A percentile compares a stretch with the other conserved stretches of the same genome.
Conservation (phyloP, 2,113 vertebrate genomes). For the Nannobrachium achirus region DNA sequence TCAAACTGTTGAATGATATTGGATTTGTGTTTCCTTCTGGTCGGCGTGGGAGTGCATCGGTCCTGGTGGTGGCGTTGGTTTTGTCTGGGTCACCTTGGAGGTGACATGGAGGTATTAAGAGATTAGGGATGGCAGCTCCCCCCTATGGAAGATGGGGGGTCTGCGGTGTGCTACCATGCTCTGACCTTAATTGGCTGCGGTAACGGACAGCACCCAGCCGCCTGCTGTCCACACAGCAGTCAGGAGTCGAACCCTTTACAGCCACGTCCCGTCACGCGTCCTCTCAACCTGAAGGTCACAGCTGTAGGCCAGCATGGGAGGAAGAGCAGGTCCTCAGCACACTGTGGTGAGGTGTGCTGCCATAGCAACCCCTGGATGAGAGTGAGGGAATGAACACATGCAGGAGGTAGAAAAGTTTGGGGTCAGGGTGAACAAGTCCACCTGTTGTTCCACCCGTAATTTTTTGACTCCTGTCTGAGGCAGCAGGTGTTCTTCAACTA, state of each 20-base stretch:
- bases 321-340: constrained; percentile 32
- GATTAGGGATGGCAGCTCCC: constrained; percentile 70
- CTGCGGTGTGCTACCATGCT: constrained; percentile 49
- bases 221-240: constrained; percentile 43
- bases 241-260: constrained; percentile 59
- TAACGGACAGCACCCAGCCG: constrained; percentile 57
- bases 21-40: not conserved
- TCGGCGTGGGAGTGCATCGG: constrained; percentile 20
- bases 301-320: constrained; percentile 40
- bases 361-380: constrained; percentile 18
- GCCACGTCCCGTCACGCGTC: constrained; percentile 56
- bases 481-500: constrained; percentile 34
- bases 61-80: constrained; percentile 33
- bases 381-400: constrained; percentile 8
- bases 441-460: not conserved
- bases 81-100: constrained; percentile 72
- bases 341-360: constrained; percentile 43
- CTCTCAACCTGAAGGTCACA: constrained; percentile 73
- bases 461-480: constrained; percentile 16
- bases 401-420: constrained; percentile 35
- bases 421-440: not conserved
- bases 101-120: constrained; percentile 71
- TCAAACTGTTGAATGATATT: not conserved
- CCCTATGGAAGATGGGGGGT: constrained; percentile 54
- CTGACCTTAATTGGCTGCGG: constrained; percentile 66